Conservation (phyloP, 2,888 invertebrate genomes). For the Andrena chrysosceles region DNA sequence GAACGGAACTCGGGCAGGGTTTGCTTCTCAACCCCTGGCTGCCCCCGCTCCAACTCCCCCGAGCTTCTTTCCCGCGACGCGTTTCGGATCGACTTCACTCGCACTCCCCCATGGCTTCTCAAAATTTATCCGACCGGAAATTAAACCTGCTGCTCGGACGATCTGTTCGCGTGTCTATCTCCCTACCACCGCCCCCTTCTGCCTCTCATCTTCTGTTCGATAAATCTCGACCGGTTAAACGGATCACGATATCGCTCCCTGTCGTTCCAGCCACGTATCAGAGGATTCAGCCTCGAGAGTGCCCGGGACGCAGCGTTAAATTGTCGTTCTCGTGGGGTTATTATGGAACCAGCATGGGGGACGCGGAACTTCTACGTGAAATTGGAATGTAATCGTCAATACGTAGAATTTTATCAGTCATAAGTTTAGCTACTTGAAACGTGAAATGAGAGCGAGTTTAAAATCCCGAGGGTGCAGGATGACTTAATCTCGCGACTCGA, state of each 20-base stretch:
- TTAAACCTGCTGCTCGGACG: conserved; percentile 71
- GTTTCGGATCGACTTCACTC: conserved; percentile 24
- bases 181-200: conserved; percentile 60
- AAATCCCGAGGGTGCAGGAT: no score
- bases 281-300: no score
- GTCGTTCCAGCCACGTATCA: no score
- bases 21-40: conserved; percentile 41
- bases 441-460: no score
- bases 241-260: conserved; percentile 5
- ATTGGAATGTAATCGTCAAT: no score
- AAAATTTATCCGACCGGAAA: conserved; percentile 77
- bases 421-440: no score
- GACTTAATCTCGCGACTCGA: no score
- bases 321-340: no score
- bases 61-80: conserved; percentile 11
- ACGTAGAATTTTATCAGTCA: no score
- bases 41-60: neutral
- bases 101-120: neutral
- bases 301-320: no score
- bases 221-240: conserved; percentile 13
- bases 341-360: no score
- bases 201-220: neutral
- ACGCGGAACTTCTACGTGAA: no score
- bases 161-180: conserved; percentile 56
- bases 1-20: conserved; percentile 17